Evolutionary conservation across 2,888 invertebrate species (phyloP).

Genomic region (Antheraea assamensis): DNA sequence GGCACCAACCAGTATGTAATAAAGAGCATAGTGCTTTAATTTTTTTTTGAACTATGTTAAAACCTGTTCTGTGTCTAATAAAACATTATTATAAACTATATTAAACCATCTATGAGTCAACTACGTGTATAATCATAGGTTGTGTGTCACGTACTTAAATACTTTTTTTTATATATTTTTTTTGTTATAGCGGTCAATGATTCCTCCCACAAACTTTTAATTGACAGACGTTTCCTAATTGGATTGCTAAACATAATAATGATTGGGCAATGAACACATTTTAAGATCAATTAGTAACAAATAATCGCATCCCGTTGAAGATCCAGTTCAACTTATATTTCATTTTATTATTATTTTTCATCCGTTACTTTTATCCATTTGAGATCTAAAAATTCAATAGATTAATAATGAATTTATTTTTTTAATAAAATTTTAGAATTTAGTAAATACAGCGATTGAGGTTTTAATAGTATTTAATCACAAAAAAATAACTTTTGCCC

Average conservation of each 20-base stretch:
- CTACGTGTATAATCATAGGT: slow-evolving; percentile 16
- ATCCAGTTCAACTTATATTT: neutral
- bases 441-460: no score
- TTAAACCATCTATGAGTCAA: slow-evolving; percentile 16
- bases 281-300: neutral
- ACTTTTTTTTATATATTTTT: slow-evolving; percentile 35
- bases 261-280: slow-evolving; percentile 46
- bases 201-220: slow-evolving; percentile 52
- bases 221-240: slow-evolving; percentile 66
- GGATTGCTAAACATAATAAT: slow-evolving; percentile 64
- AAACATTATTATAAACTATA: slow-evolving; percentile 1
- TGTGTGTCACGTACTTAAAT: slow-evolving; percentile 32
- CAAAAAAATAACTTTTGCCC: no score
- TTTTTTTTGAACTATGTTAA: neutral
- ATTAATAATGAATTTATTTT: no score
- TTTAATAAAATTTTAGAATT: no score
- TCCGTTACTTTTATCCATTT: neutral
- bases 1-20: no score
- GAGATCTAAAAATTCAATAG: neutral
- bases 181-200: slow-evolving; percentile 27
- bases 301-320: neutral
- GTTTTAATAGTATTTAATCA: no score
- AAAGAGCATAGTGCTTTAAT: no score
- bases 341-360: neutral
- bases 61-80: neutral